phyloP scores from a whole-genome alignment of 2,797 vertebrate genomes.

The Etheostoma nigrum region DNA sequence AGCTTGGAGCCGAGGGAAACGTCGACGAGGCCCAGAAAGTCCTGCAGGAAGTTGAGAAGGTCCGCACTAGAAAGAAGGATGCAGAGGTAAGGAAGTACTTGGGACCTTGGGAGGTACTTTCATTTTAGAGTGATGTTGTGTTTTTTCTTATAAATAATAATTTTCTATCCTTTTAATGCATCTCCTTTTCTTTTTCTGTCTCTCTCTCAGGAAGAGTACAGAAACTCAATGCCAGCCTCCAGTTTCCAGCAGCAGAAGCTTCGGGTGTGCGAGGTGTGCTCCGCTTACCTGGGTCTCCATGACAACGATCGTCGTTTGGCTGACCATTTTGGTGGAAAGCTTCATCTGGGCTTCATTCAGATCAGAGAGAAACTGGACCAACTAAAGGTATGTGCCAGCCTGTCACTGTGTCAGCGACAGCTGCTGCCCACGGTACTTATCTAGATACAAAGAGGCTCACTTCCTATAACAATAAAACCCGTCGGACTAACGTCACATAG shows the following conservation, averaged over 20 bases:
- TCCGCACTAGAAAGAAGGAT: slow-evolving; percentile 95
- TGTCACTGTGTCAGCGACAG: background rate
- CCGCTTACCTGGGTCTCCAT: slow-evolving; percentile 97
- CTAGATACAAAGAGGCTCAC: too few species aligned
- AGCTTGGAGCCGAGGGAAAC: slow-evolving; percentile 97
- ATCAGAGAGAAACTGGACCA: slow-evolving; percentile 98
- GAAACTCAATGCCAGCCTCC: slow-evolving; percentile 99
- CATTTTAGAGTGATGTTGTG: accelerated
- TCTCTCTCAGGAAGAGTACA: slow-evolving; percentile 92
- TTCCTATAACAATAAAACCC: too few species aligned
- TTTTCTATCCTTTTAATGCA: background rate
- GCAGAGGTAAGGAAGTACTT: slow-evolving; percentile 89
- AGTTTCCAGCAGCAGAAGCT: slow-evolving; percentile 99
- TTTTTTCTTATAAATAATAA: accelerated
- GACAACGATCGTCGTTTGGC: slow-evolving; percentile 98
- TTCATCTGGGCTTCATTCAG: slow-evolving; percentile 99
- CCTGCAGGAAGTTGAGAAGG: slow-evolving; percentile 98
- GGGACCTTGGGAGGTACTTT: background rate
- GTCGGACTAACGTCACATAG: too few species aligned
- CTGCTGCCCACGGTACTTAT: too few species aligned
- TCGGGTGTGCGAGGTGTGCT: slow-evolving; percentile 97
- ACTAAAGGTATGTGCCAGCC: slow-evolving; percentile 86
- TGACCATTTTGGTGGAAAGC: slow-evolving; percentile 98
- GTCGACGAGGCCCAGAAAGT: slow-evolving; percentile 98
- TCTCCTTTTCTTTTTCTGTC: background rate